phyloP scores from a whole-genome alignment of 1,140 invertebrate species.

The Protaetia brevitarsis region DNA sequence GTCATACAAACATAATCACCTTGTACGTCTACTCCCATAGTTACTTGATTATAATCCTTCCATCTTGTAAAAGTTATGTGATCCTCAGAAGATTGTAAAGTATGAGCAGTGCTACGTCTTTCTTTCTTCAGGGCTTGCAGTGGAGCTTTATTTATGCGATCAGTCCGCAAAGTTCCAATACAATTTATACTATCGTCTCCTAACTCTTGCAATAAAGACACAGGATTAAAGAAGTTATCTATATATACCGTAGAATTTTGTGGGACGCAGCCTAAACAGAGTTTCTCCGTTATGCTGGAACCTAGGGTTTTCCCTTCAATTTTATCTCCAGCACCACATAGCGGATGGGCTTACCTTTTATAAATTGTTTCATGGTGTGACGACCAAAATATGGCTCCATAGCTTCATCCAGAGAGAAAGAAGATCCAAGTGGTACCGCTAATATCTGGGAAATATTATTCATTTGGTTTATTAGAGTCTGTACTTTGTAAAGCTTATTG shows the following conservation, averaged over 20 bases:
- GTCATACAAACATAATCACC: background rate
- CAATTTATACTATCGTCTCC: conserved; percentile 15
- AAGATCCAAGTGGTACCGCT: conserved; percentile 13
- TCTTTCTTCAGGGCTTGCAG: conserved; percentile 28
- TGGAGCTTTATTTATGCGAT: conserved; percentile 24
- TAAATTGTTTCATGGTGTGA: conserved; percentile 34
- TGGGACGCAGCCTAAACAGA: conserved; percentile 27
- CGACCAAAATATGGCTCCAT: conserved; percentile 34
- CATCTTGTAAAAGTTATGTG: conserved; percentile 25
- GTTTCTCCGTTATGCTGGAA: conserved; percentile 28
- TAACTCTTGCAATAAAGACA: conserved; percentile 25
- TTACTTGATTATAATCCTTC: conserved; percentile 34
- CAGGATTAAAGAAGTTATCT: conserved; percentile 28
- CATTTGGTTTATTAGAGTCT: conserved; percentile 22
- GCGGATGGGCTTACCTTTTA: conserved; percentile 31
- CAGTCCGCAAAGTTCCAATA: conserved; percentile 26
- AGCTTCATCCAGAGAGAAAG: conserved; percentile 30
- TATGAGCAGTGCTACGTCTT: background rate
- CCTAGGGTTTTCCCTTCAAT: conserved; percentile 25
- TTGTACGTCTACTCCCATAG: conserved; percentile 23
- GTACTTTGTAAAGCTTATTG: conserved; percentile 23
- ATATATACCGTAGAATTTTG: conserved; percentile 2
- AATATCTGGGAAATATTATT: conserved; percentile 24
- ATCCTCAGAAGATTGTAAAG: background rate
- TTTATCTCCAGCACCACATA: conserved; percentile 27